Base-by-base conservation (phyloP, 2,888 invertebrate species). In the Eucriotettix oculatus region DNA sequence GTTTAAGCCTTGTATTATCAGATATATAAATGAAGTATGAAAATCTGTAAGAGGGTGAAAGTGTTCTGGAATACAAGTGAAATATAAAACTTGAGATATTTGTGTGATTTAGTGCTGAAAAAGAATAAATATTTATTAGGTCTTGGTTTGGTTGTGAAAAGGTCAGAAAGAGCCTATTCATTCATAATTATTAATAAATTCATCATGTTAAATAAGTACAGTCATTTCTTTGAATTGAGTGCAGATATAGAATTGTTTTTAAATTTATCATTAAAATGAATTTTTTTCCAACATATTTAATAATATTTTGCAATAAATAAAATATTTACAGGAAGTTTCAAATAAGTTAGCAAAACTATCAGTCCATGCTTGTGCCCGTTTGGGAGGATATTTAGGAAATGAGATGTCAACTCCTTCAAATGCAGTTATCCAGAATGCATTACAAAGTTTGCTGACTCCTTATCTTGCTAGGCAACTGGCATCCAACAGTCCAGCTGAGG, bases 321-420 rank as follows among this genome's bases (percentile, higher is more conserved):
- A 58, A 64, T 11, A 41, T 42, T 29, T 64, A n/a, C 84, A 97
- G 81, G 93, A 96, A 74, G 82, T 90, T 29, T 84, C 90, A n/a
- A 99, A 99, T 72, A 85, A 86, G 67, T 77, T 99, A 66, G 96
- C 98, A 0, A 88, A 90, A 71, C 81, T 89, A 69, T 87, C 92
- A 57, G 83, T 96, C 9, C 75, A 79, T 58, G 95, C 96, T 0
- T 85, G 94, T 69, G 89, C 90, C 1, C 80, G 90, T 56, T 74
- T 99, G 62, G 87, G 86, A 16, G 87, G 85, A 62, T 90, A 88
- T 72, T 78, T 82, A 57, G 77, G 75, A 43, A 78, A 77, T 62
- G 78, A 78, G 17, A 72, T 76, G 44, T 70, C 73, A 10, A 78
- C 83, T 1, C 72, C 79, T 10, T 73, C 72, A 64, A 86, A 86